These are phyloP conservation scores for Typhlomys cinereus DNA, from an alignment of 2,113 vertebrate genomes.

Conservation along the genomic window DNA sequence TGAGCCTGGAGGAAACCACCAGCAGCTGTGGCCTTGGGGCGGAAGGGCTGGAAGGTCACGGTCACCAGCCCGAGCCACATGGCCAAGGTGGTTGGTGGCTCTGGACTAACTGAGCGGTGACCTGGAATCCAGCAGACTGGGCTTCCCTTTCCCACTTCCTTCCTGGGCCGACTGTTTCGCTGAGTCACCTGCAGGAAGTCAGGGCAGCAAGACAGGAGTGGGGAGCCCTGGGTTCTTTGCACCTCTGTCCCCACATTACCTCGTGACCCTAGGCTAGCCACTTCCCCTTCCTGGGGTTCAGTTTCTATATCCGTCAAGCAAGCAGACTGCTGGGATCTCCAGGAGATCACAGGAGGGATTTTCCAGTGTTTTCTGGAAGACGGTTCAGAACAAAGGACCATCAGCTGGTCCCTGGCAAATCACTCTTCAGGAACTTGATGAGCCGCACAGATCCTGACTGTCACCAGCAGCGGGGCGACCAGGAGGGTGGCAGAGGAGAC, in stretches of 20 bases:
- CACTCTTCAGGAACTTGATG: no score
- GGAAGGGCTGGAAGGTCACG: slow-evolving; percentile 59
- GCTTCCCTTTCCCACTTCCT: slow-evolving; percentile 80
- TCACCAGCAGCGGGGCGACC: background rate
- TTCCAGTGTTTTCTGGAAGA: slow-evolving; percentile 16
- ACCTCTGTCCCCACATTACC: background rate
- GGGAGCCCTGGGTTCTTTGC: slow-evolving; percentile 26
- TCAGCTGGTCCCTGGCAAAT: background rate
- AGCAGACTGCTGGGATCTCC: background rate
- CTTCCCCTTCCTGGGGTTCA: slow-evolving; percentile 56
- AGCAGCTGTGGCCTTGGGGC: slow-evolving; percentile 55
- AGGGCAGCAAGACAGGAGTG: background rate
- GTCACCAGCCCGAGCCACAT: background rate
- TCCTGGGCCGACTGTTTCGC: slow-evolving; percentile 55
- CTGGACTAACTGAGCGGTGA: slow-evolving; percentile 54
- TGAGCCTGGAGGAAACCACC: slow-evolving; percentile 52
- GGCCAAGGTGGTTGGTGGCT: slow-evolving; percentile 74
- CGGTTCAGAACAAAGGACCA: background rate
- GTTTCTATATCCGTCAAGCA: slow-evolving; percentile 52
- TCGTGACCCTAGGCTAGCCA: slow-evolving; percentile 47
- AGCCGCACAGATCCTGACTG: background rate
- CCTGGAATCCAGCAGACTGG: slow-evolving; percentile 72
- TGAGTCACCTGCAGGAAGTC: slow-evolving; percentile 77
- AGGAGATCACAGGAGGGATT: background rate
- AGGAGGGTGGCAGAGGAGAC: background rate